A percentile compares a stretch with the other conserved stretches of the same genome.
Evolutionary conservation across 2,888 invertebrate species (phyloP).

Genomic region (Cactoblastis cactorum): DNA sequence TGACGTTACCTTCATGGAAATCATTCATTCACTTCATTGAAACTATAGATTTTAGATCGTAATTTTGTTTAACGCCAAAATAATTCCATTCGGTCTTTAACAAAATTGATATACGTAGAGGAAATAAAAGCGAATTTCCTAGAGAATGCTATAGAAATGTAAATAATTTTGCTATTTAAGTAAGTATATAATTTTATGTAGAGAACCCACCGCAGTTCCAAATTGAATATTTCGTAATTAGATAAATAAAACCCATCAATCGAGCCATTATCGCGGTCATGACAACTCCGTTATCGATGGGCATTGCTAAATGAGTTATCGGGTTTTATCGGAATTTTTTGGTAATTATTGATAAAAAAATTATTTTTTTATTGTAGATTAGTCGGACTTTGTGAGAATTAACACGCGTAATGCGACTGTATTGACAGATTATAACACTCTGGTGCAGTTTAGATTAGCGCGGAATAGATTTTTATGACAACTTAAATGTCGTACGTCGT

Average conservation of each 20-base stretch:
- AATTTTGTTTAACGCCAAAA: too few relatives aligned
- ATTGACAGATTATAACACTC: constrained; percentile 35
- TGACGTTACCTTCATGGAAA: too few relatives aligned
- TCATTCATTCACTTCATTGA: too few relatives aligned
- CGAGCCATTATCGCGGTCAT: constrained; percentile 22
- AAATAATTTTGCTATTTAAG: too few relatives aligned
- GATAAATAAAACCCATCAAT: constrained; percentile 38
- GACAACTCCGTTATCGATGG: constrained; percentile 15
- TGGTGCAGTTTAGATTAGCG: constrained; percentile 28
- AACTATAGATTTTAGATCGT: too few relatives aligned
- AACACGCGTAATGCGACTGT: constrained; percentile 34
- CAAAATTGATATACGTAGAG: too few relatives aligned
- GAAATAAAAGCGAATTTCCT: too few relatives aligned
- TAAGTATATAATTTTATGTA: not conserved
- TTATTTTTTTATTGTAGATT: constrained; percentile 10
- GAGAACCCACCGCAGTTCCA: not conserved
- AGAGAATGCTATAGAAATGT: too few relatives aligned
- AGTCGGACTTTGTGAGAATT: constrained; percentile 20
- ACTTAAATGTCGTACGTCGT: too few relatives aligned
- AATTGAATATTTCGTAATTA: constrained; percentile 9
- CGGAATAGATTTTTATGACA: not conserved
- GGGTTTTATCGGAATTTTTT: constrained; percentile 20
- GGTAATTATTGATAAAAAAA: constrained; percentile 26
- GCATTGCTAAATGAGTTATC: constrained; percentile 8
- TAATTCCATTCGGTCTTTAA: too few relatives aligned